These are phyloP conservation scores for Aurelia aurita DNA, from an alignment of 30 jellyfish, hydroid and myxozoan genomes.

Conservation along the genomic window DNA sequence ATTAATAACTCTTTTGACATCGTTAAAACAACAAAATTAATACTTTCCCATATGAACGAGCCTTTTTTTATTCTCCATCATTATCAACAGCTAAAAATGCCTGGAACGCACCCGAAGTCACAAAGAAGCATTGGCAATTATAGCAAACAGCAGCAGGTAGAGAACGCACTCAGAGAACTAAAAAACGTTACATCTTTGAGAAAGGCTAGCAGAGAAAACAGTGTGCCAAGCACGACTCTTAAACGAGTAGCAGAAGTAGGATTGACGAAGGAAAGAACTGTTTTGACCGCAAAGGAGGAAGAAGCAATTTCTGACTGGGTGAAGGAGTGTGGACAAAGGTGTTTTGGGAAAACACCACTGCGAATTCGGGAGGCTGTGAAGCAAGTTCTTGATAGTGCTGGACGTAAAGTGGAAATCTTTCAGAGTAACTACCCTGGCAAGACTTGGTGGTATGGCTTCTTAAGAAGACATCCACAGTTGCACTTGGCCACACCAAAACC, in stretches of 20 bases:
- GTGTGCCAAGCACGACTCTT: background rate
- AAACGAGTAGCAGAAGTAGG: background rate
- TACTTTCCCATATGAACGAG: too few relatives aligned
- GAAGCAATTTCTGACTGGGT: conserved; percentile 4
- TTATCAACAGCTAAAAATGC: too few relatives aligned
- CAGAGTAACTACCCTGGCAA: background rate
- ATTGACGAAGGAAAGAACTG: background rate
- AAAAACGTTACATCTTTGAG: background rate
- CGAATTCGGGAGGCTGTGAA: conserved; percentile 5
- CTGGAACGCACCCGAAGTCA: too few relatives aligned
- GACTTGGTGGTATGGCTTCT: conserved; percentile 13
- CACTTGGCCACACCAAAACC: background rate
- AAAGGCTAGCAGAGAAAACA: background rate
- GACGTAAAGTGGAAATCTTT: background rate
- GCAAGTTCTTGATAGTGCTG: conserved; percentile 12
- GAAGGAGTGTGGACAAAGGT: conserved; percentile 1
- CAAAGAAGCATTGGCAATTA: too few relatives aligned
- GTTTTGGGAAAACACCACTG: conserved; percentile 1
- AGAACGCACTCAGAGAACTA: background rate
- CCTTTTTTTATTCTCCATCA: too few relatives aligned
- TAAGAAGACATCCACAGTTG: background rate
- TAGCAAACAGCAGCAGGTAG: background rate
- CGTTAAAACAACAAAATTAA: too few relatives aligned
- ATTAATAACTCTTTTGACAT: too few relatives aligned
- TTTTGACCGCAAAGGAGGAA: conserved; percentile 1